Conservation (phyloP, 1,140 invertebrate species). For the Ditylenchus dipsaci region DNA sequence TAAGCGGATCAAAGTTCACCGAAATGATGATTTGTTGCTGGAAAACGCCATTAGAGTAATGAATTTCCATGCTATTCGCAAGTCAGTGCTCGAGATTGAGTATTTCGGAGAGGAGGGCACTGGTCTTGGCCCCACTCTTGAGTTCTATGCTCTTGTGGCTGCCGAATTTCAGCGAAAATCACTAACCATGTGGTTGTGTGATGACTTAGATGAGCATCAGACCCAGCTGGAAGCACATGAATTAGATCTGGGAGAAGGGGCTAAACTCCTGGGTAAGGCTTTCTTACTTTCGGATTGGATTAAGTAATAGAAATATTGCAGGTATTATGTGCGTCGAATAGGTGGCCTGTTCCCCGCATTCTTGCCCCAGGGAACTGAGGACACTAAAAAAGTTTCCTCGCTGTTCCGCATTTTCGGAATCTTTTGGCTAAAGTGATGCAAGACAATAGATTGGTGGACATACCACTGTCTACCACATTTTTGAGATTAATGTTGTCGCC, state of each 20-base stretch:
- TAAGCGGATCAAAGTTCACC: slow-evolving; percentile 76
- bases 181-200: slow-evolving; percentile 85
- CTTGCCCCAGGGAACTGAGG: slow-evolving; percentile 67
- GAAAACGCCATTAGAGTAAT: slow-evolving; percentile 91
- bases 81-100: slow-evolving; percentile 90
- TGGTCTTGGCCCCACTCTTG: slow-evolving; percentile 88
- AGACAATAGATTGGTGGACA: slow-evolving; percentile 89
- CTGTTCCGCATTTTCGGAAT: slow-evolving; percentile 86
- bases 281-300: slow-evolving; percentile 1
- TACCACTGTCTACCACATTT: slow-evolving; percentile 88
- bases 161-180: slow-evolving; percentile 82
- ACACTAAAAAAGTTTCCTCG: slow-evolving; percentile 51
- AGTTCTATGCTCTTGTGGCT: slow-evolving; percentile 82
- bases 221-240: slow-evolving; percentile 38
- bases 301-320: slow-evolving; percentile 62
- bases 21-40: slow-evolving; percentile 71
- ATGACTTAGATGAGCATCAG: slow-evolving; percentile 65
- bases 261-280: slow-evolving; percentile 69
- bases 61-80: slow-evolving; percentile 81
- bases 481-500: slow-evolving; percentile 77
- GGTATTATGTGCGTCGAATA: slow-evolving; percentile 73
- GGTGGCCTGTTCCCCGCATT: slow-evolving; percentile 91
- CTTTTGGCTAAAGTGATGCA: slow-evolving; percentile 76
- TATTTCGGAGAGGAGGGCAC: slow-evolving; percentile 95
- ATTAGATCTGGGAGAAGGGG: slow-evolving; percentile 64